Percentiles rank a stretch among this genome's conserved stretches.
These are phyloP conservation scores for Menura novaehollandiae DNA, from an alignment of 2,113 vertebrate species.

Conservation along the genomic window DNA sequence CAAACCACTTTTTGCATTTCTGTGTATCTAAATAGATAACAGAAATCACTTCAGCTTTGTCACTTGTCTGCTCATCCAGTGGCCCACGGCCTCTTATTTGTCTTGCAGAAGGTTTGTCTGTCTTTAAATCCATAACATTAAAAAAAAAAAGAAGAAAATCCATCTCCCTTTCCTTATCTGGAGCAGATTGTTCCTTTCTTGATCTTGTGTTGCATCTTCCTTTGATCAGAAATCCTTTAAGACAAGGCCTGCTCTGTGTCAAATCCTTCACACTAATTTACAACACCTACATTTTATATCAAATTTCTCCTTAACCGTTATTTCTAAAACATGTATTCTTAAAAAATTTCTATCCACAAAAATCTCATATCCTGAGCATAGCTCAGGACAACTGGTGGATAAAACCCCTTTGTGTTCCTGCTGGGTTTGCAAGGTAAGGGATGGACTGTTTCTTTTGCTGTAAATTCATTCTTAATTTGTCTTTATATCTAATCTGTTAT, in stretches of 20 bases:
- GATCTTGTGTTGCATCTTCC: background rate
- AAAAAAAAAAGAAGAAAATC: background rate
- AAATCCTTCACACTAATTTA: background rate
- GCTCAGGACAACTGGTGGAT: background rate
- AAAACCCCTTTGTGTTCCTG: background rate
- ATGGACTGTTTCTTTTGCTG: background rate
- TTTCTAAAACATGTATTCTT: background rate
- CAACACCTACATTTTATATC: background rate
- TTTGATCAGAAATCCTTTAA: background rate
- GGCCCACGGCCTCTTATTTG: background rate
- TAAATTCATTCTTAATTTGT: background rate
- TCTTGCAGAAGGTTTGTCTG: constrained; percentile 27
- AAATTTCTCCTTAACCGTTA: background rate
- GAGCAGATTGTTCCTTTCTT: constrained; percentile 15
- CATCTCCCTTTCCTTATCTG: constrained; percentile 1
- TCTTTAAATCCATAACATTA: background rate
- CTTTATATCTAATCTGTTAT: background rate
- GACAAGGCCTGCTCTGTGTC: background rate
- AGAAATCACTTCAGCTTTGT: background rate
- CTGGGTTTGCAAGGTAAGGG: background rate
- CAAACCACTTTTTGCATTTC: background rate
- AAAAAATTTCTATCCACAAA: background rate
- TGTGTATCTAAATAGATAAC: background rate
- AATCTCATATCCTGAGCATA: background rate
- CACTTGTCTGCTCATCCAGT: background rate